Conservation (phyloP, 2,888 invertebrate species). For the Drosophila niveifrons region DNA sequence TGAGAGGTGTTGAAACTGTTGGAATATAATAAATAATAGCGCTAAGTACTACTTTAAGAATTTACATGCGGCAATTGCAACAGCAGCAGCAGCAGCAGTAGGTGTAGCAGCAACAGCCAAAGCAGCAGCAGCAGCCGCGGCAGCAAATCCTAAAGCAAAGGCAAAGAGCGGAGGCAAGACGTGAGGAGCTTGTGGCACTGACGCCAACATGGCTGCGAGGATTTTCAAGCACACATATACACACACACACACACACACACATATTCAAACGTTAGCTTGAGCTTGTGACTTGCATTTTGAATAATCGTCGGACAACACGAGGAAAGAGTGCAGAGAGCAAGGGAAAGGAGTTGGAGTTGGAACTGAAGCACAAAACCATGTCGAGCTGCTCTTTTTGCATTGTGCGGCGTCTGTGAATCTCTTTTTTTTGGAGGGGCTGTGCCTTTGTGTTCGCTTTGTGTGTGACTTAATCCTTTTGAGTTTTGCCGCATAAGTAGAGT, state of each 20-base stretch:
- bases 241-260: slow-evolving; percentile 40
- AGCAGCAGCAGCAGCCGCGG: slow-evolving; percentile 53
- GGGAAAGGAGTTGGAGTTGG: slow-evolving; percentile 10
- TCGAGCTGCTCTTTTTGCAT: slow-evolving; percentile 77
- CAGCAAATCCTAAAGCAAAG: slow-evolving; percentile 65
- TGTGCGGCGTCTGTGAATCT: slow-evolving; percentile 74
- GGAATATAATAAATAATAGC: slow-evolving; percentile 84
- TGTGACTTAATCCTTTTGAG: slow-evolving; percentile 81
- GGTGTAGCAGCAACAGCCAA: slow-evolving; percentile 30
- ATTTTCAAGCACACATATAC: slow-evolving; percentile 58
- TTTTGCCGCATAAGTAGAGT: slow-evolving; percentile 78
- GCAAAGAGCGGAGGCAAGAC: slow-evolving; percentile 4
- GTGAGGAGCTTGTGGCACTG: slow-evolving; percentile 37
- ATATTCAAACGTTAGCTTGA: slow-evolving; percentile 27
- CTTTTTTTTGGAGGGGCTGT: slow-evolving; percentile 49
- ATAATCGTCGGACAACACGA: slow-evolving; percentile 75
- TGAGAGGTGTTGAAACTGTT: slow-evolving; percentile 84
- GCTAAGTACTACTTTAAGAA: slow-evolving; percentile 84
- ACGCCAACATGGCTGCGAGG: slow-evolving; percentile 78
- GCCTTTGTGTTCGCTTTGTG: slow-evolving; percentile 58
- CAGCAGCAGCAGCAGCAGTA: slow-evolving; percentile 28
- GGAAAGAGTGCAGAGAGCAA: slow-evolving; percentile 3
- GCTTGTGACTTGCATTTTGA: slow-evolving; percentile 77
- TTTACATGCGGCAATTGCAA: slow-evolving; percentile 82
- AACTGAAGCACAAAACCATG: slow-evolving; percentile 24